phyloP scores from a whole-genome alignment of 2,113 vertebrate genomes.

The Turnix velox region DNA sequence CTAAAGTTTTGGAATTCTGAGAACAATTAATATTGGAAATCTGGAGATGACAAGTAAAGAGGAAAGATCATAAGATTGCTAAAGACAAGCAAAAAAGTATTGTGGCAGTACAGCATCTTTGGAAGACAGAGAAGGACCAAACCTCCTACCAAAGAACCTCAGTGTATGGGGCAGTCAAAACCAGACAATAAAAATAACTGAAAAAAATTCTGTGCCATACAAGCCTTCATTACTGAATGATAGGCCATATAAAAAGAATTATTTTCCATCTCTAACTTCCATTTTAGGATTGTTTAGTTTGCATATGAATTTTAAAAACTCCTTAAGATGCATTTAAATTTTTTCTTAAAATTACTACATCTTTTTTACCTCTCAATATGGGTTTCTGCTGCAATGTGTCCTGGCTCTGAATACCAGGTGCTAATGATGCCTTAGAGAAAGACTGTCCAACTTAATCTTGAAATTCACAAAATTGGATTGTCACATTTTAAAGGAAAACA shows the following conservation, averaged over 20 bases:
- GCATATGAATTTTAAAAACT: background rate
- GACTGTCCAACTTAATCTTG: background rate
- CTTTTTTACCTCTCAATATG: background rate
- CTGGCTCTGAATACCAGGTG: background rate
- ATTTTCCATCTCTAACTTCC: background rate
- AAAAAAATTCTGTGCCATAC: rapidly evolving
- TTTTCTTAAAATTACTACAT: background rate
- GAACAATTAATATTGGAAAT: background rate
- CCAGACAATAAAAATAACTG: background rate
- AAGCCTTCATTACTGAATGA: background rate
- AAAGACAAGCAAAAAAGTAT: background rate
- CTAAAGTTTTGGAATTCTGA: background rate
- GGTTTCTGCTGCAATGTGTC: background rate
- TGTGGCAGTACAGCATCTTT: background rate
- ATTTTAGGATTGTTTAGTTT: background rate
- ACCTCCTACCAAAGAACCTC: background rate
- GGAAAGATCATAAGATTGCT: background rate
- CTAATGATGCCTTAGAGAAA: background rate
- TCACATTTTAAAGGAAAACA: background rate
- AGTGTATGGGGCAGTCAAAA: background rate
- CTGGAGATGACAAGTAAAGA: background rate
- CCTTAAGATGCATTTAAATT: background rate
- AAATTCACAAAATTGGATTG: background rate
- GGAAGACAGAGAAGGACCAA: background rate
- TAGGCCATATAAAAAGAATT: background rate